phyloP scores from a whole-genome alignment of 1,140 invertebrate genomes.

The Drosophila willistoni region DNA sequence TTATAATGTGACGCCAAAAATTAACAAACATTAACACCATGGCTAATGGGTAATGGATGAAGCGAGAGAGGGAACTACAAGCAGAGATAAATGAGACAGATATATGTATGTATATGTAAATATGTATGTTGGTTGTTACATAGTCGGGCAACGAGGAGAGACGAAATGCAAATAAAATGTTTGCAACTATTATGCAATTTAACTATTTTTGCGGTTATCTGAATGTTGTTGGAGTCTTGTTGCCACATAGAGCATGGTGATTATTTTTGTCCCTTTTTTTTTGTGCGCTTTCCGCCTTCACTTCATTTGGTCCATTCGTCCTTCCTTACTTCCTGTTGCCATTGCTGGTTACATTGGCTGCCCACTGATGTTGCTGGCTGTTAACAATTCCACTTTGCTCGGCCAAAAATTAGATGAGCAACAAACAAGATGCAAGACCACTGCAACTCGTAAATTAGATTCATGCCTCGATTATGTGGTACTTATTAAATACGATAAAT shows the following conservation, averaged over 20 bases:
- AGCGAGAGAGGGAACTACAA: background rate
- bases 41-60: background rate
- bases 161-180: constrained; percentile 61
- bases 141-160: background rate
- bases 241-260: constrained; percentile 31
- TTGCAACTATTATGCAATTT: constrained; percentile 63
- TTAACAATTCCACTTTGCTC: constrained; percentile 10
- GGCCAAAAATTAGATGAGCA: constrained; percentile 6
- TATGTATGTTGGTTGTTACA: background rate
- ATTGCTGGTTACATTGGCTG: constrained; percentile 8
- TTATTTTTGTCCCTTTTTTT: constrained; percentile 41
- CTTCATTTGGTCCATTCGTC: background rate
- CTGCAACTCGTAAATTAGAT: background rate
- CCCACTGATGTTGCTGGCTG: background rate
- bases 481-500: background rate
- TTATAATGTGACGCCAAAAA: constrained; percentile 13
- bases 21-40: constrained; percentile 22
- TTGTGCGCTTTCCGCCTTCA: background rate
- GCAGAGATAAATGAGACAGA: constrained; percentile 38
- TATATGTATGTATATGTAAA: background rate
- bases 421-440: background rate
- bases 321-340: constrained; percentile 18
- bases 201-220: constrained; percentile 61
- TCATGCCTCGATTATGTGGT: background rate
- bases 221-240: constrained; percentile 18